Evolutionary conservation across 2,113 vertebrate genomes (phyloP).

Genomic region (Callithrix jacchus): DNA sequence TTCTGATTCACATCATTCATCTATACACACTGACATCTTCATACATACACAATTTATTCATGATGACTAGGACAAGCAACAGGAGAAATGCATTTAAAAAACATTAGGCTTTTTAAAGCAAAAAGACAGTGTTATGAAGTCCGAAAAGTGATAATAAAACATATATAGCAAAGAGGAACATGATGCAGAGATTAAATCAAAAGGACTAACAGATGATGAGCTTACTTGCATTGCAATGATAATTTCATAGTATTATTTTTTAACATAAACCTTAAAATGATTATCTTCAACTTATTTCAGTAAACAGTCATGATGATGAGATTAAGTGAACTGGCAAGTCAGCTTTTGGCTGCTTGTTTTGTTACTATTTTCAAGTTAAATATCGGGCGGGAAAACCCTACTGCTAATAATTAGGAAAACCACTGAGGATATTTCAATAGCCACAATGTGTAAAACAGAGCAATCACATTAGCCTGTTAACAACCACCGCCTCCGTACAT

Average conservation of each 20-base stretch:
- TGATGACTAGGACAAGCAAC: constrained; percentile 53
- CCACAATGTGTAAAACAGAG: not conserved
- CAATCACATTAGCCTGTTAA: not conserved
- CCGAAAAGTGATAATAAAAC: constrained; percentile 57
- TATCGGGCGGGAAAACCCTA: not conserved
- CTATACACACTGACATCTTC: constrained; percentile 54
- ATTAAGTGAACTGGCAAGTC: not conserved
- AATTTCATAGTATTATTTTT: constrained; percentile 59
- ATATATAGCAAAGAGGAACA: not conserved
- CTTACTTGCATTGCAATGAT: not conserved
- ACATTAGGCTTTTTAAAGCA: constrained; percentile 48
- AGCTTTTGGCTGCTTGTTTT: not conserved
- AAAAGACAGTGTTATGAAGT: constrained; percentile 53
- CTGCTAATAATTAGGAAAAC: not conserved
- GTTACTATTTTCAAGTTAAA: constrained; percentile 48
- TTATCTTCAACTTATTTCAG: not conserved
- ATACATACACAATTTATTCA: constrained; percentile 76
- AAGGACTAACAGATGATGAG: constrained; percentile 53
- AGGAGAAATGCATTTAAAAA: constrained; percentile 42
- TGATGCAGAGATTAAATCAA: constrained; percentile 57
- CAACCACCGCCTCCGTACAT: accelerated
- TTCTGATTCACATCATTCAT: constrained; percentile 69
- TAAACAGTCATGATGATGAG: not conserved
- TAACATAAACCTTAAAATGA: constrained; percentile 41
- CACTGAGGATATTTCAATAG: not conserved